These are phyloP conservation scores for Zeugodacus cucurbitae DNA, from an alignment of 1,140 invertebrate genomes.

Conservation along the genomic window DNA sequence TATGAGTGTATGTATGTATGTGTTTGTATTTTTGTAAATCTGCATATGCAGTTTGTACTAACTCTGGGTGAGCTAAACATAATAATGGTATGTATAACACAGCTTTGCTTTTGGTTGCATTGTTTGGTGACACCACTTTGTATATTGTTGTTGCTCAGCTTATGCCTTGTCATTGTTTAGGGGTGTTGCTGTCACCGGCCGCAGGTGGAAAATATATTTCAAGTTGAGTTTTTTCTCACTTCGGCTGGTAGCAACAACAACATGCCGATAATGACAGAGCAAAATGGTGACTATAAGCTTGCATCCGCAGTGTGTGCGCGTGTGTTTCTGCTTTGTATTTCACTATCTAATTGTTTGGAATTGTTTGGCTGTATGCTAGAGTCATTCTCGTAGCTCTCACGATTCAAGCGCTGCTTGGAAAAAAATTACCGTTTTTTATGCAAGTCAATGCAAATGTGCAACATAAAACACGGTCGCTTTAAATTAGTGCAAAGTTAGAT, in stretches of 20 bases:
- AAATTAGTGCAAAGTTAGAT: too few species aligned
- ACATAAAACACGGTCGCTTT: too few species aligned
- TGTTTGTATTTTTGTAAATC: not conserved
- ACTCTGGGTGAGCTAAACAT: not conserved
- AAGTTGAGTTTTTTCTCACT: not conserved
- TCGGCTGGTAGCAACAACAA: not conserved
- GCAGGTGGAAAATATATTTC: not conserved
- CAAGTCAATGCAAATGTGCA: too few species aligned
- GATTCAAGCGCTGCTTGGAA: not conserved
- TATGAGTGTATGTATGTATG: not conserved
- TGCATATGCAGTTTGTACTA: not conserved
- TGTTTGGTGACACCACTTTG: not conserved
- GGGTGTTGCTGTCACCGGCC: conserved; percentile 1
- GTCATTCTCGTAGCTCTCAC: not conserved
- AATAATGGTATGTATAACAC: not conserved
- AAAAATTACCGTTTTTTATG: not conserved
- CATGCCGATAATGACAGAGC: not conserved
- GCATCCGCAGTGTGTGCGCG: not conserved
- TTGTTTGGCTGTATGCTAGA: not conserved
- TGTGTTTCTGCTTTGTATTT: not conserved
- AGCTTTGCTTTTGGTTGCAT: not conserved
- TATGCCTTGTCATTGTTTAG: not conserved
- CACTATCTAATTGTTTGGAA: not conserved
- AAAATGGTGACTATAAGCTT: not conserved
- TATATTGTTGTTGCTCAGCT: not conserved